phyloP scores from a whole-genome alignment of 2,888 invertebrate species.

The Micoletzkya japonica region DNA sequence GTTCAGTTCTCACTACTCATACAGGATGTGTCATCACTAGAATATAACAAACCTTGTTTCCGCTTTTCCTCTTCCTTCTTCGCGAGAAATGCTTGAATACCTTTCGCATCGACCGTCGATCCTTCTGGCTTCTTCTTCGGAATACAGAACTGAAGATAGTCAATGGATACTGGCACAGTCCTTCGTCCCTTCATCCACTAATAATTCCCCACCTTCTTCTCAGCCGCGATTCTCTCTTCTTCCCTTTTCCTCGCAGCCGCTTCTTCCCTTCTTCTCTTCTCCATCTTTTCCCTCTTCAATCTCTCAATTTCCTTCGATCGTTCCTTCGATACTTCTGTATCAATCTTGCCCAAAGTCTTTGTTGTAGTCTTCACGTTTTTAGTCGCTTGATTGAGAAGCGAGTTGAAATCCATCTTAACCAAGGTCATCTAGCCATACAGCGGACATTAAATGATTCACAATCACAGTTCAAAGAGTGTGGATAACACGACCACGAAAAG shows the following conservation, averaged over 20 bases:
- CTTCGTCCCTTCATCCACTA: no score
- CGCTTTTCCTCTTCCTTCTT: slow-evolving; percentile 36
- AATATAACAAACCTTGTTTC: slow-evolving; percentile 31
- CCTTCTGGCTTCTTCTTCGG: slow-evolving; percentile 44
- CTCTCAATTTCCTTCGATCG: slow-evolving; percentile 17
- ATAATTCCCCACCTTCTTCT: background rate
- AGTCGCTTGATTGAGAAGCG: slow-evolving; percentile 36
- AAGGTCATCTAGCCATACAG: no score
- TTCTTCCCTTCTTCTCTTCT: slow-evolving; percentile 30
- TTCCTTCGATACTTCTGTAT: slow-evolving; percentile 30
- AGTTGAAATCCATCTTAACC: slow-evolving; percentile 47
- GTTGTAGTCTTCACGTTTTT: slow-evolving; percentile 38
- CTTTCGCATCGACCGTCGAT: slow-evolving; percentile 29
- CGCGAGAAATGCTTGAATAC: slow-evolving; percentile 40
- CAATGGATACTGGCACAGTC: background rate
- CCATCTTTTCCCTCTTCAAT: slow-evolving; percentile 33
- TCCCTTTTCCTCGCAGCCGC: slow-evolving; percentile 31
- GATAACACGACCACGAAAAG: no score
- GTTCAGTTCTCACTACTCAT: no score
- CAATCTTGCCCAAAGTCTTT: slow-evolving; percentile 34
- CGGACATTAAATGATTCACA: no score
- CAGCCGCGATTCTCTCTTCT: slow-evolving; percentile 31
- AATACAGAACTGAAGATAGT: slow-evolving; percentile 48
- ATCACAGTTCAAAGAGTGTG: no score
- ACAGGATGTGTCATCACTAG: background rate